Evolutionary conservation across 1,140 invertebrate genomes (phyloP).

Genomic region (Diachasmimorpha longicaudata): DNA sequence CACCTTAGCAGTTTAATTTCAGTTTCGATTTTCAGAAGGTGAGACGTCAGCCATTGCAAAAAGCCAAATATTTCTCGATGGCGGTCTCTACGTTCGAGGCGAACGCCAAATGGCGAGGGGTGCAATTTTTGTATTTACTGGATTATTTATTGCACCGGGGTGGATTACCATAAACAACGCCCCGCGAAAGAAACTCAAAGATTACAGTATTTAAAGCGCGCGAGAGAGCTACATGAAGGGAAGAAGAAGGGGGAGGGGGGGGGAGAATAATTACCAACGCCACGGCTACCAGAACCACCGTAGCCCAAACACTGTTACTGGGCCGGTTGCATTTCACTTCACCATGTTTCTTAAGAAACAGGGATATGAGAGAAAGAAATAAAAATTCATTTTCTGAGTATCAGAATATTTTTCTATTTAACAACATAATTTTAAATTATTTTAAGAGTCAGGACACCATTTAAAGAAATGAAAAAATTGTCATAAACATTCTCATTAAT

Average conservation of each 20-base stretch:
- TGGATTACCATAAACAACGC: constrained; percentile 60
- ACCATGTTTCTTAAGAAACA: neutral
- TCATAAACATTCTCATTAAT: too few relatives aligned
- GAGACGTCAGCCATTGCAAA: constrained; percentile 43
- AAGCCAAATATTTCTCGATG: neutral
- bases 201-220: constrained; percentile 58
- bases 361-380: neutral
- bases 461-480: too few relatives aligned
- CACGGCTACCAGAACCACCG: constrained; percentile 43
- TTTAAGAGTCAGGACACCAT: too few relatives aligned
- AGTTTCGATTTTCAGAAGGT: constrained; percentile 21
- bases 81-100: neutral
- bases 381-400: neutral
- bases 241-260: constrained; percentile 44
- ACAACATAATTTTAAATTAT: too few relatives aligned
- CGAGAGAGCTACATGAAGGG: constrained; percentile 18
- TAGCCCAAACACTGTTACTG: neutral
- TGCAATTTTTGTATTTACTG: constrained; percentile 57
- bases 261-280: constrained; percentile 53
- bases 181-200: constrained; percentile 49
- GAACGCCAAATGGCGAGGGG: constrained; percentile 21
- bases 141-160: constrained; percentile 55
- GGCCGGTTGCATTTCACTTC: neutral
- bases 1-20: neutral
- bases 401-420: too few relatives aligned